Evolutionary conservation across 2,113 vertebrate species (phyloP), one percentile per base, ranked within the genome.

Genomic region (Urocolius indicus): DNA sequence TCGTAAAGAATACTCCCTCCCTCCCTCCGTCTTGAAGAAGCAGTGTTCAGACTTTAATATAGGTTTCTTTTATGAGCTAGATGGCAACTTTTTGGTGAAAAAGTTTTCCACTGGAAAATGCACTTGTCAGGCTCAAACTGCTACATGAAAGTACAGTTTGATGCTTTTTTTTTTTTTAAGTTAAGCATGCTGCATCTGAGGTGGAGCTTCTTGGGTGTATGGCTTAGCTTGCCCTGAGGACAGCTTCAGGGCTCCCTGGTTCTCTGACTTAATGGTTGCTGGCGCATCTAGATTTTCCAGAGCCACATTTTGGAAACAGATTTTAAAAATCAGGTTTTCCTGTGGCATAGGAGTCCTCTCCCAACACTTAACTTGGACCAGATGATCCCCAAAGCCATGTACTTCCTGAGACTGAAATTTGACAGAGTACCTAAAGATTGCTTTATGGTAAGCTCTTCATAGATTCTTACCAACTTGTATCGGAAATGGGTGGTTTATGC

Each of bases 61-160:
- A 83, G 34, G 55, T 92, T 93, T 94, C 72, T 59, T 86, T 91
- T 88, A 85, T 93, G 77, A 95, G 71, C 85, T 86, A 91, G 68
- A 81, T 82, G 92, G 63, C 82, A 94, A 52, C 68, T 86, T 77
- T 91, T 85, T 97, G 86, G 78, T 0, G 13, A 84, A 84, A 81
- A 84, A 84, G 80, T 90, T 79, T 96, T 97, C 92, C 93, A 90
- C 83, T 94, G 92, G 90, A 96, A 97, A 95, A 96, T 84, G 79
- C 87, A 84, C 94, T 93, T 95, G 95, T 95, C 90, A 80, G 78
- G 22, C 63, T 88, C 75, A 71, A 48, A 95, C 48, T 83, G 30
- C 93, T 96, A 92, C 86, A 43, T 88, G 61, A 59, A 88, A 94
- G 65, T 74, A 80, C 11, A 81, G 57, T 94, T 80, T 65, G 63